Evolutionary conservation across 2,888 invertebrate genomes (phyloP), one percentile per base, ranked within the genome.

Genomic region (Drosophila ustulata): DNA sequence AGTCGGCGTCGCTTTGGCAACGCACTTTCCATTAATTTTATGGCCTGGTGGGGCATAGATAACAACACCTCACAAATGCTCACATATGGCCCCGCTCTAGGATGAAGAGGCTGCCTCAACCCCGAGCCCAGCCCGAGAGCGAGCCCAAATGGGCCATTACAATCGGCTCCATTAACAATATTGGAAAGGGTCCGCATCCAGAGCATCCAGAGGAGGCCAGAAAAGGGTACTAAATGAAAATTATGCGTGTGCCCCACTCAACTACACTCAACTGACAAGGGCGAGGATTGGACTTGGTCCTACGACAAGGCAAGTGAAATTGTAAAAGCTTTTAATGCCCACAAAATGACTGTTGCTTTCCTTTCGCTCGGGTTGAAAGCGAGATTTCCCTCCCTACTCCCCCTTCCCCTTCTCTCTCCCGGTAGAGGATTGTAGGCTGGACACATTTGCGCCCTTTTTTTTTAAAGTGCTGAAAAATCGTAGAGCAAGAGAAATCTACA

Each of bases 81-180:
- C 67, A 65, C 88, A 80, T 75, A 72, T 82, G 86, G 53, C 43
- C 53, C 51, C 43, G 25, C 70, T 4, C 23, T n/a, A 34, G 25
- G 25, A 13, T 13, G n/a, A 53, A 45, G 18, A 25, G 26, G 3
- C 9, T 11, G 8, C 46, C 58, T 18, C 18, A 18, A 18, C 18
- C 1, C 18, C 18, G 18, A 18, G 18, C 18, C 18, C 18, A 18
- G 0, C 18, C 1, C 18, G 18, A 18, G 18, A 18, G 18, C 18
- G 18, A 18, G 18, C 18, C 18, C 56, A 55, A 69, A 61, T 52
- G 62, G 82, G 49, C 71, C 82, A 82, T 80, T 80, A 80, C 78
- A 80, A 80, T 80, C 73, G 79, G 70, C 58, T 80, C 83, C 84
- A 84, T 84, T 84, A 88, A 88, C 83, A 83, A 88, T 84, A 84